Evolutionary conservation across 1,140 invertebrate species (phyloP).

Genomic region (Penaeus vannamei): DNA sequence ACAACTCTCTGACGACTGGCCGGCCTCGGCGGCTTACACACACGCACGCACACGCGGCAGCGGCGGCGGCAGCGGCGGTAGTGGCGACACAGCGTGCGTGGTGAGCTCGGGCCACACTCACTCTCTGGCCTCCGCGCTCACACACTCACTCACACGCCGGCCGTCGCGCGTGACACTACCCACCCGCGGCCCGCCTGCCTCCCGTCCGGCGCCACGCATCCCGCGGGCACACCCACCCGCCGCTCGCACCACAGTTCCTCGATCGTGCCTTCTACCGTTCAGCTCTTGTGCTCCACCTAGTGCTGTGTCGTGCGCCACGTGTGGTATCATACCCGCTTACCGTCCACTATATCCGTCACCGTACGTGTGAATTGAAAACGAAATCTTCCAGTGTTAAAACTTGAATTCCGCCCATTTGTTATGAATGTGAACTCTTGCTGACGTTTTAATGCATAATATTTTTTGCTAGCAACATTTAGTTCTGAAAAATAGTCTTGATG

Average conservation of each 20-base stretch:
- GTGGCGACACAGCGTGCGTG: slow-evolving; percentile 57
- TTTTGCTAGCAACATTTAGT: slow-evolving; percentile 17
- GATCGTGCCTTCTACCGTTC: slow-evolving; percentile 43
- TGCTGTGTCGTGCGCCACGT: too few relatives aligned
- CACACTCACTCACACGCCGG: slow-evolving; percentile 61
- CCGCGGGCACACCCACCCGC: slow-evolving; percentile 33
- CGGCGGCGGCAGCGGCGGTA: slow-evolving; percentile 36
- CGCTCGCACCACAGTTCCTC: slow-evolving; percentile 26
- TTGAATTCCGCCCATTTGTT: slow-evolving; percentile 54
- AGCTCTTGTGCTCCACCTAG: slow-evolving; percentile 12
- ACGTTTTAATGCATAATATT: not conserved
- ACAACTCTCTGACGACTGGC: slow-evolving; percentile 21
- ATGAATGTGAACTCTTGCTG: slow-evolving; percentile 42
- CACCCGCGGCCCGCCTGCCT: slow-evolving; percentile 31
- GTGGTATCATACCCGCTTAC: not conserved
- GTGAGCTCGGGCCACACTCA: slow-evolving; percentile 36
- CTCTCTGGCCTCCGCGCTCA: slow-evolving; percentile 48
- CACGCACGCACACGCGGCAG: slow-evolving; percentile 46
- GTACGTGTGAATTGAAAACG: too few relatives aligned
- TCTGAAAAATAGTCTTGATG: too few relatives aligned
- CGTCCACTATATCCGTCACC: slow-evolving; percentile 43
- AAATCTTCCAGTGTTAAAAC: too few relatives aligned
- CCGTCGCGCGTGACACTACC: slow-evolving; percentile 59
- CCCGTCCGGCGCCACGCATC: slow-evolving; percentile 30
- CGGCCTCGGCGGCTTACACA: not conserved